Evolutionary conservation across 2,888 invertebrate species (phyloP).

Genomic region (Leptopterna dolabrata): DNA sequence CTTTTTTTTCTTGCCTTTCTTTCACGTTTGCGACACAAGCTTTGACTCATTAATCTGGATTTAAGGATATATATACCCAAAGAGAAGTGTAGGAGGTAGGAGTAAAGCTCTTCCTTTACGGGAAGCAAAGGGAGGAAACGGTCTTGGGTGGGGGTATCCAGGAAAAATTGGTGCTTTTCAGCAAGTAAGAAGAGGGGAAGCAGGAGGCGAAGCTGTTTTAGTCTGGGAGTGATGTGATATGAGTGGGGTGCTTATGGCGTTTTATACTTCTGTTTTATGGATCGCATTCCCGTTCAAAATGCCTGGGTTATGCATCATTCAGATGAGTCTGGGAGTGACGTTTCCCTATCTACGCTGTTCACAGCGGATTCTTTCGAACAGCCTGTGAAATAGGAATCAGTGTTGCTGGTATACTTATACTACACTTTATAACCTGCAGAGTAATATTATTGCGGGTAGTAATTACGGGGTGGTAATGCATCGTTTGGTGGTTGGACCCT

Average conservation of each 20-base stretch:
- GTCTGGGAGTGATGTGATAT: neutral
- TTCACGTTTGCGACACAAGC: neutral
- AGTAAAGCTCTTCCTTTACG: neutral
- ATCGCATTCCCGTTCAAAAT: neutral
- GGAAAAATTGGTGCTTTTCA: conserved; percentile 38
- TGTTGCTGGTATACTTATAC: too few relatives aligned
- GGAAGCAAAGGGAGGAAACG: neutral
- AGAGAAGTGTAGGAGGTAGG: neutral
- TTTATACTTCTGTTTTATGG: neutral
- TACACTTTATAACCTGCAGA: too few relatives aligned
- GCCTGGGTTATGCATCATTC: neutral
- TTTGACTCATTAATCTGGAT: conserved; percentile 37
- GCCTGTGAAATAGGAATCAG: too few relatives aligned
- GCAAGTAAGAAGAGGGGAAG: conserved; percentile 1
- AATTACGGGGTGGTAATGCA: too few relatives aligned
- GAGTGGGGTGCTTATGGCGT: neutral
- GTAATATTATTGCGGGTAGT: too few relatives aligned
- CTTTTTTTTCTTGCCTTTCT: neutral
- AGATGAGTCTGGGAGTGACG: neutral
- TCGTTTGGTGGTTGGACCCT: too few relatives aligned
- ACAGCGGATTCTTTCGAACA: too few relatives aligned
- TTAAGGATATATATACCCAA: conserved; percentile 21
- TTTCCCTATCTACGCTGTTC: too few relatives aligned
- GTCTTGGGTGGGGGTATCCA: neutral
- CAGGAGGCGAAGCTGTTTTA: neutral